Evolutionary conservation across 2,888 invertebrate genomes (phyloP), one percentile per base, ranked within the genome.

Genomic region (Volucella zonaria): DNA sequence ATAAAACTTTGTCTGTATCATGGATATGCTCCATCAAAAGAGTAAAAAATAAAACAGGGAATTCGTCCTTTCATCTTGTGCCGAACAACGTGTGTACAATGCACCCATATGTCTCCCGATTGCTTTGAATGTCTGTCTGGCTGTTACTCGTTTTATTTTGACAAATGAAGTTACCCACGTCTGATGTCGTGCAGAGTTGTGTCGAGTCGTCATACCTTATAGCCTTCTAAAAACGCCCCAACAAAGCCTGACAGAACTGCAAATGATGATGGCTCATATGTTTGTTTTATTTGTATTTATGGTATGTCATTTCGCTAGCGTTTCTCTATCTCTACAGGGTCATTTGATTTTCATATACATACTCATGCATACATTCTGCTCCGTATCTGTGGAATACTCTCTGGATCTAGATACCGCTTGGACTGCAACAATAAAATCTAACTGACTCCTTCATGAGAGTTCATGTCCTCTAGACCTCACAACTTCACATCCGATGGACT

Each of bases 81-180:
- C n/a, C 47, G 67, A 11, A 47, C 58, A 15, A 15, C 31, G 11
- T 14, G 38, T n/a, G 68, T 15, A 52, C 70, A 62, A 23, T 68
- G 67, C 56, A 78, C 82, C 61, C 67, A 77, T 77, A 47, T 75
- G 77, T 78, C 62, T 74, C 31, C 31, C 31, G 6, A 31, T 31
- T 31, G 31, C 31, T 31, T 31, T 31, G 31, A 31, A 31, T 31
- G 15, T 66, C 70, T 76, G 70, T 71, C 70, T 79, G 79, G 64
- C 83, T 70, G 64, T 61, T 79, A 64, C 70, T 75, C 59, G 74
- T 75, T 83, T 68, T 74, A 78, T 74, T 78, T 75, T 83, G 82
- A 83, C 82, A 83, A 79, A 83, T 83, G 82, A 70, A 83, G 52
- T 74, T 83, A 78, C 52, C 38, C 77, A 31, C 31, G 49, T 49